Evolutionary conservation across 2,797 vertebrate species (phyloP).

Genomic region (Enteromius afrohamiltoni): DNA sequence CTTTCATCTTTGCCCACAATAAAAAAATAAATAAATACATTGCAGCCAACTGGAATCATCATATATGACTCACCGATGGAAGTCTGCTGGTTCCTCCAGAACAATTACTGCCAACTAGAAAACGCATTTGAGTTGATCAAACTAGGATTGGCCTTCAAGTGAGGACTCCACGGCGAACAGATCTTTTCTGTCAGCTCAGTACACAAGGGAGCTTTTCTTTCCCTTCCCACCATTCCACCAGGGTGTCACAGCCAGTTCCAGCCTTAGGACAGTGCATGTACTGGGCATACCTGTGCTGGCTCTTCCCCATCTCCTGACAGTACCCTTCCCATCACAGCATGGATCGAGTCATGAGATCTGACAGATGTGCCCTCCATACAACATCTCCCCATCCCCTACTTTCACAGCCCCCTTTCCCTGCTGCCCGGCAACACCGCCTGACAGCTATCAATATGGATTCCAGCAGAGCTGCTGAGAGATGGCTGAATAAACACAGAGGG

Average conservation of each 20-base stretch:
- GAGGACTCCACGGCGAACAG: slow-evolving; percentile 25
- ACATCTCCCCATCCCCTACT: slow-evolving; percentile 67
- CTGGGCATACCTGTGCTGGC: slow-evolving; percentile 81
- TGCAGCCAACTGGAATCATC: background rate
- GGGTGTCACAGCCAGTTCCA: slow-evolving; percentile 49
- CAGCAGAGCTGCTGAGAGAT: slow-evolving; percentile 74
- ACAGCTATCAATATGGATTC: slow-evolving; percentile 85
- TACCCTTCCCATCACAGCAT: slow-evolving; percentile 85
- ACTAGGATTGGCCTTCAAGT: slow-evolving; percentile 5
- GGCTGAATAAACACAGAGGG: slow-evolving; percentile 76
- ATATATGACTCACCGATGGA: background rate
- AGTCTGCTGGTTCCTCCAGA: background rate
- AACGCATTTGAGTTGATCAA: background rate
- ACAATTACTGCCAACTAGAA: background rate
- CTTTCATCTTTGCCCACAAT: background rate
- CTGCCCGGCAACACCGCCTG: slow-evolving; percentile 72
- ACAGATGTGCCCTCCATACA: slow-evolving; percentile 81
- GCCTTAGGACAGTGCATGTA: slow-evolving; percentile 63
- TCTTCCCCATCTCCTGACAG: slow-evolving; percentile 83
- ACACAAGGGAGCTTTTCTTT: background rate
- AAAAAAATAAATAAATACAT: background rate
- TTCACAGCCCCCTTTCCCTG: slow-evolving; percentile 44
- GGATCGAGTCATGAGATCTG: slow-evolving; percentile 81
- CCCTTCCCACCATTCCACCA: background rate
- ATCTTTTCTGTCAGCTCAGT: slow-evolving; percentile 37